Conservation (phyloP, 2,888 invertebrate species). For the Troglohyphantes excavatus region DNA sequence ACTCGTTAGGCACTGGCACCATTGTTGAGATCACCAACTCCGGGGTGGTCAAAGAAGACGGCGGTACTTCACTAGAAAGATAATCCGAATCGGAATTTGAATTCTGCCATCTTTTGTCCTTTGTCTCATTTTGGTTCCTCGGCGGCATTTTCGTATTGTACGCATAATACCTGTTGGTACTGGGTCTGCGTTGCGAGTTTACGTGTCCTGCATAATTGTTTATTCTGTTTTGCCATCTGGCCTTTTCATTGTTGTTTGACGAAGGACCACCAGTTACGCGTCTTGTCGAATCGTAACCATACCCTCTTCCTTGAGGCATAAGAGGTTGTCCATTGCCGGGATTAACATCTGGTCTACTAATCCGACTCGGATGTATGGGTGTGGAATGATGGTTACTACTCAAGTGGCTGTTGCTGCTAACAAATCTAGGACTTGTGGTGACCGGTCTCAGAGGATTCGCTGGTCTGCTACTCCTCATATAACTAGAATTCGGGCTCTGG, state of each 20-base stretch:
- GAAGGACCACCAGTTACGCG: not conserved
- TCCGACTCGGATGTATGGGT: not conserved
- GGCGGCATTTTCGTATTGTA: conserved; percentile 31
- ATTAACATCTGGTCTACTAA: not conserved
- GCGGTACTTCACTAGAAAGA: conserved; percentile 10
- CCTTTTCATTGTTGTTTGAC: not conserved
- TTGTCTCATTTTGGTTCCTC: not conserved
- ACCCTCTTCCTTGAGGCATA: conserved; percentile 16
- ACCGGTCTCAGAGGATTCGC: conserved; percentile 8
- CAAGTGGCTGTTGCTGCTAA: not conserved
- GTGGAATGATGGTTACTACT: conserved; percentile 7
- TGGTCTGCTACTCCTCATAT: conserved; percentile 26
- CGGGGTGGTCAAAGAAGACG: conserved; percentile 64
- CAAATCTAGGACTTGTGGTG: not conserved
- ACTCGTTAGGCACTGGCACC: conserved; percentile 79
- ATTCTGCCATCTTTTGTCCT: not conserved
- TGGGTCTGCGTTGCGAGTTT: conserved; percentile 6
- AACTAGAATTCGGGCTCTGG: not conserved
- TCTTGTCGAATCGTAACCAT: conserved; percentile 11
- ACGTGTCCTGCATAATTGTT: not conserved
- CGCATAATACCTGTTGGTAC: conserved; percentile 48
- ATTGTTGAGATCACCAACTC: conserved; percentile 70
- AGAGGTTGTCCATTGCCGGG: not conserved
- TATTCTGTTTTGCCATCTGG: conserved; percentile 7
- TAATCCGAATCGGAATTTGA: not conserved